A percentile compares a stretch with the other conserved stretches of the same genome.
Evolutionary conservation across 2,888 invertebrate genomes (phyloP).

Genomic region (Hecatera dysodea): DNA sequence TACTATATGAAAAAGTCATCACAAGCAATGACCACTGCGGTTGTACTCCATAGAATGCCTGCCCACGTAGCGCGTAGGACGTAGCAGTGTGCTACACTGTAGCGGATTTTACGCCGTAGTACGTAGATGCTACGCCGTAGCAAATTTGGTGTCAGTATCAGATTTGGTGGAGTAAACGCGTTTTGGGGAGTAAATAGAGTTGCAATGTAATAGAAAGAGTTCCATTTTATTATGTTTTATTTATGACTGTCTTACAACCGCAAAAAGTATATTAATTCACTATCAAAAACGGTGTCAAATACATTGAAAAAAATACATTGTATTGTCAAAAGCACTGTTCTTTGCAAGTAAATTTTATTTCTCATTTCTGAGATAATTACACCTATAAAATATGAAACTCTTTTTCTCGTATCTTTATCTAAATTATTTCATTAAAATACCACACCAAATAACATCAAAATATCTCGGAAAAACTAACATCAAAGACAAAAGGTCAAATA

Average conservation of each 20-base stretch:
- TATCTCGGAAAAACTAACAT: slow-evolving; percentile 23
- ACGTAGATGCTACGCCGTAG: slow-evolving; percentile 63
- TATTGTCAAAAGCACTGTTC: too few species aligned
- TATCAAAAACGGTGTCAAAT: neutral
- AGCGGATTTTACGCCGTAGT: slow-evolving; percentile 45
- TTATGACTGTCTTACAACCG: neutral
- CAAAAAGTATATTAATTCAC: neutral
- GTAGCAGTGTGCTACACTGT: slow-evolving; percentile 51
- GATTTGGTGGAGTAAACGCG: slow-evolving; percentile 48
- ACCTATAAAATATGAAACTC: neutral
- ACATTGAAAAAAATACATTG: neutral
- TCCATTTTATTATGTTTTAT: neutral
- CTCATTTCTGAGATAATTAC: neutral
- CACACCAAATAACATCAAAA: slow-evolving; percentile 1
- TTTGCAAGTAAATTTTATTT: too few species aligned
- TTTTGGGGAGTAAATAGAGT: slow-evolving; percentile 38
- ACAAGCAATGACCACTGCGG: neutral
- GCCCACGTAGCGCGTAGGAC: slow-evolving; percentile 45
- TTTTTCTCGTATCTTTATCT: neutral
- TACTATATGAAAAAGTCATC: too few species aligned
- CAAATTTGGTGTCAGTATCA: slow-evolving; percentile 60
- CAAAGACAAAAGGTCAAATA: too few species aligned
- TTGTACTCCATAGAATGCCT: slow-evolving; percentile 36
- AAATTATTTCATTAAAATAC: neutral
- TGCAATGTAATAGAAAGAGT: slow-evolving; percentile 31